Base-by-base conservation (phyloP, 1,140 invertebrate genomes). In the Lysiphlebus fabarum region DNA sequence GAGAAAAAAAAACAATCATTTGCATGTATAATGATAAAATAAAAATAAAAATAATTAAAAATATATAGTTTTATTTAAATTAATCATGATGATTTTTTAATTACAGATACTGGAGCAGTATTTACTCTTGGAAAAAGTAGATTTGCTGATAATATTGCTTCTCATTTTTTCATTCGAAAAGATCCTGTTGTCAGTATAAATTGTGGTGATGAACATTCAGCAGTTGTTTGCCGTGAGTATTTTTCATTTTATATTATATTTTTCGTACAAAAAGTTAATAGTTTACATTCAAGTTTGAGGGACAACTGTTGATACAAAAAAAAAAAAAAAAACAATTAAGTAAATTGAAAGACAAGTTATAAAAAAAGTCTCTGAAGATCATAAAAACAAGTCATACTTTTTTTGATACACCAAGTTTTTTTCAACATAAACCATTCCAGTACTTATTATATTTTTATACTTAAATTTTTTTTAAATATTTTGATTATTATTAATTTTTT, bases 131-230 rank as follows among this genome's bases (percentile, higher is more conserved):
- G 89, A 53, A 87, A 86, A 70, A 89, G 87, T 58, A 83, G 85
- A 69, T 90, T 91, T 74, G 87, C 87, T 2, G 88, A 90, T 62
- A 90, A 90, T 71, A 74, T 87, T 53, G 87, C 88, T 8, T 88
- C 86, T 62, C 89, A 90, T 74, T 91, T 91, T 75, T 91, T 89
- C 81, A 89, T 91, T 62, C 84, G 87, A 68, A 89, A 88, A 72
- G 89, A 91, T 74, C 84, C 84, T 0, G 82, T 91, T 5, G 67
- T 86, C 26, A 81, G 83, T 61, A 82, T 90, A 49, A 80, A 84
- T 6, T 90, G 88, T 70, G 89, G 89, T 0, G 89, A 90, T 71
- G 87, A 90, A 69, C 89, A 91, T 71, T 90, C 89, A 43, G 87
- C 85, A 33, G 83, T 90, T 10, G 81, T 90, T 63, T 88, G 88